Evolutionary conservation across 2,888 invertebrate species (phyloP), one percentile per base, ranked within the genome.

Genomic region (Cryptocephalus primarius): DNA sequence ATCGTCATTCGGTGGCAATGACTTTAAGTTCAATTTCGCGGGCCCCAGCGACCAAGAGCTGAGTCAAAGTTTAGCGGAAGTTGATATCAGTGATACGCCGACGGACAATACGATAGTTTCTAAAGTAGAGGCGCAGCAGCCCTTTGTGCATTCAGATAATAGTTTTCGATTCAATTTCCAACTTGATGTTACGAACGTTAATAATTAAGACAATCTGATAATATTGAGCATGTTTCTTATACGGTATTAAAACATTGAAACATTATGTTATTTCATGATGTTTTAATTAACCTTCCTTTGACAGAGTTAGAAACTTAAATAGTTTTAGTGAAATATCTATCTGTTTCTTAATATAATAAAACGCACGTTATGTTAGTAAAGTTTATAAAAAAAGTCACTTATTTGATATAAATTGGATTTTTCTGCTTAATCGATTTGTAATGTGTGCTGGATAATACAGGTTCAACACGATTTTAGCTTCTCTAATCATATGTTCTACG

Each of bases 81-180:
- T 22, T 22, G 22, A 22, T 22, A 22, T 22, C 22, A 6, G 36
- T 11, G 40, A 42, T 46, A 43, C 42, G 13, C 12, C 39, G 41
- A 47, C 43, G 9, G 39, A 45, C n/a, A 10, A 32, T 31, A 2
- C 36, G n/a, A n/a, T 34, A 9, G 36, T 36, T 36, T 4, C 3
- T 12, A 36, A 42, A 12, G 36, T 43, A 32, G 31, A 9, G 22
- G 32, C 44, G 12, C 43, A 46, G n/a, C 58, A 56, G 47, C 46
- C 51, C 60, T 75, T 75, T 64, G 60, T 65, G 46, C 69, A 70
- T 51, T 69, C 77, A 14, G 72, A 71, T 51, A 72, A 75, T 50
- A 71, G 70, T 47, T 85, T 84, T 69, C 79, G 75, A 63, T 85
- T 85, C 71, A 81, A 82, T 70, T 84, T 85, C 70, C 59, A 44